Conservation (phyloP, 2,797 vertebrate species). For the Hybognathus amarus region DNA sequence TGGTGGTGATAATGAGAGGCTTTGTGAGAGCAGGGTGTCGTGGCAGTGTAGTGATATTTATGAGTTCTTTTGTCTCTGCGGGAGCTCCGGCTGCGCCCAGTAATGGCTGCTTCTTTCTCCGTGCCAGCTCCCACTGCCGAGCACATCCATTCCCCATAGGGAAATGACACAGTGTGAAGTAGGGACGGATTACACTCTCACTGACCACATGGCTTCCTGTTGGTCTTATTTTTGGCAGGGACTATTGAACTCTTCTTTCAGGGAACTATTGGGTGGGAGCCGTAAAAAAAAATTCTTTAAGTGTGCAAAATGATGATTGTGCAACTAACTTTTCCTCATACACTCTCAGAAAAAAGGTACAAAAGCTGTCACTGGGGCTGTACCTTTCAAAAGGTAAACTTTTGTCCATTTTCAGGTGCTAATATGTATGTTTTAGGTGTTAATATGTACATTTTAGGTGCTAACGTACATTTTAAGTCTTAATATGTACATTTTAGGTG, state of each 20-base stretch:
- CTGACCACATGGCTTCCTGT: slow-evolving; percentile 57
- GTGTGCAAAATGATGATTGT: neutral
- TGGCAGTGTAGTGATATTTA: slow-evolving; percentile 72
- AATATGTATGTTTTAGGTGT: no score
- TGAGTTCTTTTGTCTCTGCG: slow-evolving; percentile 71
- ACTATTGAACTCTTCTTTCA: neutral
- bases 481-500: no score
- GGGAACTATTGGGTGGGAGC: neutral
- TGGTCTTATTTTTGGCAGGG: slow-evolving; percentile 3
- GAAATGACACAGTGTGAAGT: slow-evolving; percentile 66
- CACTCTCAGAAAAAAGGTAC: no score
- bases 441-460: no score
- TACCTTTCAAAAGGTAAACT: no score
- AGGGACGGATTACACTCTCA: slow-evolving; percentile 56
- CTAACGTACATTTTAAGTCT: no score
- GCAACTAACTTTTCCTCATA: neutral
- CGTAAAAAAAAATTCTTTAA: neutral
- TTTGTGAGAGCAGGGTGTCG: slow-evolving; percentile 63
- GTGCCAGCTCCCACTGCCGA: slow-evolving; percentile 53
- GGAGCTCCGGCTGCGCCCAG: slow-evolving; percentile 54
- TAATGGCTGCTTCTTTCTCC: slow-evolving; percentile 61
- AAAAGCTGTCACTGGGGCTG: no score
- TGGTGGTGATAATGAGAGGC: slow-evolving; percentile 70
- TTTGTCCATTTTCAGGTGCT: no score
- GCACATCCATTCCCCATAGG: slow-evolving; percentile 55